Conservation (phyloP, 2,113 vertebrate species). For the Pseudopodoces humilis region DNA sequence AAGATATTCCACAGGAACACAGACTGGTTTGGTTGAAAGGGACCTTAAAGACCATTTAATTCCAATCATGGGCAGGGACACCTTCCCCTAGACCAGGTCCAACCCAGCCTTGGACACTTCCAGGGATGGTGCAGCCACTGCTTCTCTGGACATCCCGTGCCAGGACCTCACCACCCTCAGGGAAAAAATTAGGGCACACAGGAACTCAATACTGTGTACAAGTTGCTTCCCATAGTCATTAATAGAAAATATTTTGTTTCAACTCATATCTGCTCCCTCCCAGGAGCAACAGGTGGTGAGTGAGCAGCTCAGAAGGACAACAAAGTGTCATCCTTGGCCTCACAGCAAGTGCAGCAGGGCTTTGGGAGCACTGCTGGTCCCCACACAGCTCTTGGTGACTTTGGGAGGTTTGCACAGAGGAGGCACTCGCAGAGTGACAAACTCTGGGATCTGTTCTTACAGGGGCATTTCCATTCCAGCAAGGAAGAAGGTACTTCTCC, state of each 20-base stretch:
- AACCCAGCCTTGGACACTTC: neutral
- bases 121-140: neutral
- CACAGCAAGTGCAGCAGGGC: neutral
- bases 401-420: neutral
- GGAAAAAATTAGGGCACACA: fast-evolving
- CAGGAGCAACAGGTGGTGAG: neutral
- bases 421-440: fast-evolving
- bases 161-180: neutral
- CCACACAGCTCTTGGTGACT: fast-evolving
- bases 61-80: neutral
- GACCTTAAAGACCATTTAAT: neutral
- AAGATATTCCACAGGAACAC: neutral
- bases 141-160: neutral
- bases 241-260: neutral
- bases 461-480: neutral
- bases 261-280: neutral
- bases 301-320: neutral
- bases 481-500: no score
- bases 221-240: neutral
- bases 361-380: neutral
- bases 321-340: neutral
- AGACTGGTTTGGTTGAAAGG: neutral
- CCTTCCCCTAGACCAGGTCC: neutral
- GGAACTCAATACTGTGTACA: neutral
- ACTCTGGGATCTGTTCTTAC: neutral